Conservation (phyloP, 2,113 vertebrate species). For the Coregonus clupeaformis region DNA sequence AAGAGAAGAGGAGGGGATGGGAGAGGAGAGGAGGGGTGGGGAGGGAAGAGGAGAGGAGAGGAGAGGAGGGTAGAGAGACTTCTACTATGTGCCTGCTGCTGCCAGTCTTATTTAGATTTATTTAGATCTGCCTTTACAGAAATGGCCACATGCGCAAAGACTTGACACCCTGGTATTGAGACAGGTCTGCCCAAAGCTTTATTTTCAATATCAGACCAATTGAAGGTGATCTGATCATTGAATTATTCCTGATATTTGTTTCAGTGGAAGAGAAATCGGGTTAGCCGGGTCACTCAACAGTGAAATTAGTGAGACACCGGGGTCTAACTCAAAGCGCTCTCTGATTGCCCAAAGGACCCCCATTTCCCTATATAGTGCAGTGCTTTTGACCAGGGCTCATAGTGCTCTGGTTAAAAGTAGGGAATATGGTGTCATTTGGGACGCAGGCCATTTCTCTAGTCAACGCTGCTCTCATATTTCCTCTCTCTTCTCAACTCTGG, state of each 20-base stretch:
- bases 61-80: background rate
- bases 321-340: slow-evolving; percentile 41
- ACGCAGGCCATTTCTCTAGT: too few species aligned
- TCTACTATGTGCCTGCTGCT: slow-evolving; percentile 6
- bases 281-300: slow-evolving; percentile 58
- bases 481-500: background rate
- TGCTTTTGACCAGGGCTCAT: too few species aligned
- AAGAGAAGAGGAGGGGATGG: too few species aligned
- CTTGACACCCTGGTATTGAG: background rate
- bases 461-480: background rate
- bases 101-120: slow-evolving; percentile 1
- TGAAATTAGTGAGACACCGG: slow-evolving; percentile 63
- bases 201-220: background rate
- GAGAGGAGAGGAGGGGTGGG: background rate
- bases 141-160: background rate
- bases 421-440: too few species aligned
- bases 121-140: too few species aligned
- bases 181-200: too few species aligned
- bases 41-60: background rate
- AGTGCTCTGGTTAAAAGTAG: too few species aligned
- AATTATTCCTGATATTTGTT: slow-evolving; percentile 49
- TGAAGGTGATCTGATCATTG: slow-evolving; percentile 26
- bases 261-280: slow-evolving; percentile 48
- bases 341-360: too few species aligned
- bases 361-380: too few species aligned